Conservation (phyloP, 1,140 invertebrate genomes). For the Lethrus apterus region DNA sequence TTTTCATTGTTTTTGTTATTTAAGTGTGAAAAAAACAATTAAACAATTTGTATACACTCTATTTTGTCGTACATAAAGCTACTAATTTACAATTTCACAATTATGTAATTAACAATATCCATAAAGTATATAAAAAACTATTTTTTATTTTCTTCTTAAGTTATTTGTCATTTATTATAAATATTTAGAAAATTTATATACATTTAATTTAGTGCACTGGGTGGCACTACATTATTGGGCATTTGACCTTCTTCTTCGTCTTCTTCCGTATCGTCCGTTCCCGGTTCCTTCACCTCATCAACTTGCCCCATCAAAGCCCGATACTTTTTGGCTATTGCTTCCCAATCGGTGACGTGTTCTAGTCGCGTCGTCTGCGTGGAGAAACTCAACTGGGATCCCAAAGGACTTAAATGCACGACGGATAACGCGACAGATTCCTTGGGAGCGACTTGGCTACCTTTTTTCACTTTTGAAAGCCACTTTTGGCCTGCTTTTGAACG, state of each 20-base stretch:
- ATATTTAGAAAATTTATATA: background rate
- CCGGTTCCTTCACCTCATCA: slow-evolving; percentile 49
- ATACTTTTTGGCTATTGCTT: slow-evolving; percentile 81
- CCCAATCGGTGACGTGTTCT: slow-evolving; percentile 89
- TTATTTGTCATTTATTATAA: slow-evolving; percentile 8
- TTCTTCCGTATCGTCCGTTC: slow-evolving; percentile 46
- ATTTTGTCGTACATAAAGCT: too few species aligned
- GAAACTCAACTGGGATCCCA: slow-evolving; percentile 78
- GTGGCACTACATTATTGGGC: slow-evolving; percentile 25
- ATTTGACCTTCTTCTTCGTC: slow-evolving; percentile 40
- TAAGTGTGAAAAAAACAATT: background rate
- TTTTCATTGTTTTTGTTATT: slow-evolving; percentile 1
- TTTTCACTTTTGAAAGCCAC: slow-evolving; percentile 78
- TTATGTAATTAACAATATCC: too few species aligned
- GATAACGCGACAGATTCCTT: slow-evolving; percentile 72
- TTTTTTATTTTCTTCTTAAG: slow-evolving; percentile 15
- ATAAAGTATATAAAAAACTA: too few species aligned
- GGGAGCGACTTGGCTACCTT: slow-evolving; percentile 64
- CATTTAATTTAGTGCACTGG: slow-evolving; percentile 19
- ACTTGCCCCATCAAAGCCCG: slow-evolving; percentile 66
- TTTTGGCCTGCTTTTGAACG: slow-evolving; percentile 75
- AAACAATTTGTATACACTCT: background rate
- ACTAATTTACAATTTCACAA: too few species aligned
- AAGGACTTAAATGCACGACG: slow-evolving; percentile 66
- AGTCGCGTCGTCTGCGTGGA: slow-evolving; percentile 59